Percentiles rank a stretch among this genome's conserved stretches.
Evolutionary conservation across 2,888 invertebrate genomes (phyloP).

Genomic region (Escarpia spicata): DNA sequence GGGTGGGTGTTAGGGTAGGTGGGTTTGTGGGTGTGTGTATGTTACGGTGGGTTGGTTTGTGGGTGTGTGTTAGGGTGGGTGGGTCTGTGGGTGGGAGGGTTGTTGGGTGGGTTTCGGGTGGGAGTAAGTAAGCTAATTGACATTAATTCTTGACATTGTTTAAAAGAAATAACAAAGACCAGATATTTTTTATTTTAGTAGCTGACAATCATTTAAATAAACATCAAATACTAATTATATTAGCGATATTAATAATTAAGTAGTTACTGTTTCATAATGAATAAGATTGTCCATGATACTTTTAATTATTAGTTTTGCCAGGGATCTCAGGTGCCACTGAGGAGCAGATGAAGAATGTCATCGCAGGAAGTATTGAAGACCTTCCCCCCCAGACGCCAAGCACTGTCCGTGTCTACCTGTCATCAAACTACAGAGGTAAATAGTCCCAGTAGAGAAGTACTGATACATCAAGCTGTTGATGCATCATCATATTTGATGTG

Average conservation of each 20-base stretch:
- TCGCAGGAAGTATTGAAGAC: slow-evolving; percentile 27
- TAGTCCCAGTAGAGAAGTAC: not conserved
- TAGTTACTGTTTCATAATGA: not conserved
- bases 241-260: not conserved
- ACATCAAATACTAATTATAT: not conserved
- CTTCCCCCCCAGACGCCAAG: slow-evolving; percentile 26
- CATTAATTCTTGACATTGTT: not conserved
- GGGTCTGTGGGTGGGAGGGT: no score
- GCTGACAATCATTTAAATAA: not conserved
- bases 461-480: no score
- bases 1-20: no score
- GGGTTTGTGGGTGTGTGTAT: no score
- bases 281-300: not conserved
- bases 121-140: not conserved
- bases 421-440: slow-evolving; percentile 32
- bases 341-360: slow-evolving; percentile 27
- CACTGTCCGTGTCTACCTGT: slow-evolving; percentile 33
- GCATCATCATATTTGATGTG: no score
- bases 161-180: not conserved
- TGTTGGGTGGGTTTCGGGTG: no score
- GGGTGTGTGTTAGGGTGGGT: no score
- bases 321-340: slow-evolving; percentile 14
- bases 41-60: no score
- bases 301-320: slow-evolving; percentile 28
- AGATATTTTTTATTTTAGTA: not conserved